Percentiles rank a stretch among this genome's conserved stretches.
These are phyloP conservation scores for Drosophila sp. DNA, from an alignment of 1,140 invertebrate genomes.

Conservation along the genomic window DNA sequence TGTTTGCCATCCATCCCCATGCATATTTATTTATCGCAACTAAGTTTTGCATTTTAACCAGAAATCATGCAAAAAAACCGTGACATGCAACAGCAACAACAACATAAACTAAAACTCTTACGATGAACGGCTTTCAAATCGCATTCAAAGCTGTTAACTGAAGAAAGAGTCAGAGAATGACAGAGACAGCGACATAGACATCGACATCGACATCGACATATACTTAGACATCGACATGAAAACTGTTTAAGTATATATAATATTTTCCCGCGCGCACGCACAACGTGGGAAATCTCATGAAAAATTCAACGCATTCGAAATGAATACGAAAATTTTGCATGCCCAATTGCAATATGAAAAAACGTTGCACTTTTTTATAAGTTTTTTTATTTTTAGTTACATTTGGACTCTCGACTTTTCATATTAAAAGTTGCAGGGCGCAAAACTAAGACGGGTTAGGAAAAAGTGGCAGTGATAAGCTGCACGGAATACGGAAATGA, in stretches of 20 bases:
- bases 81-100: constrained; percentile 35
- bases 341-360: constrained; percentile 51
- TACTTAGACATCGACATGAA: constrained; percentile 46
- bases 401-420: constrained; percentile 13
- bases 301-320: constrained; percentile 49
- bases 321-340: constrained; percentile 44
- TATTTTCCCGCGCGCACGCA: constrained; percentile 79
- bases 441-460: constrained; percentile 2
- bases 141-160: constrained; percentile 74
- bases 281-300: constrained; percentile 78
- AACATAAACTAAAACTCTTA: constrained; percentile 37
- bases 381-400: constrained; percentile 7
- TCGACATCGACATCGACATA: too few relatives aligned
- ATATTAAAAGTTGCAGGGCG: constrained; percentile 34
- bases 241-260: constrained; percentile 69
- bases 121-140: constrained; percentile 79
- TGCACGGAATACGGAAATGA: constrained; percentile 46
- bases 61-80: constrained; percentile 79
- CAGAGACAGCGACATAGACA: constrained; percentile 33
- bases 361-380: constrained; percentile 17
- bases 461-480: constrained; percentile 38
- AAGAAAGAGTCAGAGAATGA: constrained; percentile 48
- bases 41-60: constrained; percentile 80
- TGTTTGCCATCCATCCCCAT: constrained; percentile 66
- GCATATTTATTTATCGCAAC: constrained; percentile 82